phyloP scores from a whole-genome alignment of 2,888 invertebrate species.

The Busseola fusca region DNA sequence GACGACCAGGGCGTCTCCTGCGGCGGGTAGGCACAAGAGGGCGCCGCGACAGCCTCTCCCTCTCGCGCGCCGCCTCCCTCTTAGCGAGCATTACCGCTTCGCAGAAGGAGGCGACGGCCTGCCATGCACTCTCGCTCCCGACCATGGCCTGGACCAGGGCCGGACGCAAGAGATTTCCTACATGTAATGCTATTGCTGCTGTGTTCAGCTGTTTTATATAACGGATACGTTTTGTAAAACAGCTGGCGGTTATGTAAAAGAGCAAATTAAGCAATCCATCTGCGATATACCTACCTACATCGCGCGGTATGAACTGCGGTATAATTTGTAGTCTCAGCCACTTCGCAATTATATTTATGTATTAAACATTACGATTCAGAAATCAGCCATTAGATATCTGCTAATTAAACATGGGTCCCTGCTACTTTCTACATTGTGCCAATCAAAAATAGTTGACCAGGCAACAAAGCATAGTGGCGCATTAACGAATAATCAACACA shows the following conservation, averaged over 20 bases:
- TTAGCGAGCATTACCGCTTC: too few relatives aligned
- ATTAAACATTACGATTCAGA: not conserved
- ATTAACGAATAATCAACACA: slow-evolving; percentile 8
- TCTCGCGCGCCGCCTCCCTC: too few relatives aligned
- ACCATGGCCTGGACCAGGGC: too few relatives aligned
- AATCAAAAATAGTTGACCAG: not conserved
- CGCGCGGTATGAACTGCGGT: not conserved
- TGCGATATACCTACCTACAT: not conserved
- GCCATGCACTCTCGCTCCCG: too few relatives aligned
- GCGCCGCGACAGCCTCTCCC: too few relatives aligned
- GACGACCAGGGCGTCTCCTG: too few relatives aligned
- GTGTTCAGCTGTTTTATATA: not conserved
- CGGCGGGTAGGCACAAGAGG: too few relatives aligned
- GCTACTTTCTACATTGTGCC: not conserved
- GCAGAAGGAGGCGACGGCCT: too few relatives aligned
- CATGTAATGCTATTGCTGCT: not conserved
- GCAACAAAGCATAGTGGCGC: not conserved
- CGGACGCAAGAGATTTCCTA: not conserved
- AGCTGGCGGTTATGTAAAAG: not conserved
- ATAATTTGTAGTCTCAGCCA: not conserved
- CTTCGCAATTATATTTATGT: not conserved
- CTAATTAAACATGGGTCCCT: not conserved
- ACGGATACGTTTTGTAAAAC: not conserved
- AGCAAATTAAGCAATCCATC: not conserved
- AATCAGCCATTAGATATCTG: not conserved